phyloP scores from a whole-genome alignment of 1,140 invertebrate genomes.

The Plectus sambesii region DNA sequence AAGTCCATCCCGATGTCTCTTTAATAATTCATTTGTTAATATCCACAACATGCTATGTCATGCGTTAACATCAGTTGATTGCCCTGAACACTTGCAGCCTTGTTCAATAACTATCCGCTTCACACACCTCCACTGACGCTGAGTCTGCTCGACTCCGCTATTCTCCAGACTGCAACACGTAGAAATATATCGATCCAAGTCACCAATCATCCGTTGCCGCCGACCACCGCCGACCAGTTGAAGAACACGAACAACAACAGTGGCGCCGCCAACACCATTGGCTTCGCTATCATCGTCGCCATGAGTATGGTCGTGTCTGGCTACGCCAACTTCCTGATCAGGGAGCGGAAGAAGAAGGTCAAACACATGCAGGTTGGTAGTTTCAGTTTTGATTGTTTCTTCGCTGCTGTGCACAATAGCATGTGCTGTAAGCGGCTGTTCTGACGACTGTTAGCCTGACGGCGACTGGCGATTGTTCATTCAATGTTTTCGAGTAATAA shows the following conservation, averaged over 20 bases:
- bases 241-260: constrained; percentile 10
- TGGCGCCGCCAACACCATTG: background rate
- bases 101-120: constrained; percentile 20
- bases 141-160: constrained; percentile 15
- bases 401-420: too few species aligned
- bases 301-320: constrained; percentile 24
- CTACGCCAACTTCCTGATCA: constrained; percentile 22
- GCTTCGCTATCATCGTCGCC: constrained; percentile 15
- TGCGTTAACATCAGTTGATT: too few species aligned
- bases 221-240: constrained; percentile 15
- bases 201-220: constrained; percentile 24
- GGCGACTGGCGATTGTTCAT: too few species aligned
- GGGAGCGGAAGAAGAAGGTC: constrained; percentile 25
- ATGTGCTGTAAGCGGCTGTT: too few species aligned
- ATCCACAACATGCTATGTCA: too few species aligned
- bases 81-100: too few species aligned
- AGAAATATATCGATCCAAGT: constrained; percentile 14
- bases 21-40: too few species aligned
- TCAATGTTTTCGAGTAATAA: too few species aligned
- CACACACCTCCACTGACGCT: constrained; percentile 15
- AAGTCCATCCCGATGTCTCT: too few species aligned
- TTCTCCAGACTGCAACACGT: background rate
- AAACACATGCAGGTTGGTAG: constrained; percentile 32
- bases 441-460: too few species aligned
- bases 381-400: too few species aligned